Evolutionary conservation across 2,113 vertebrate species (phyloP), one percentile per base, ranked within the genome.

Genomic region (Ptyas mucosa): DNA sequence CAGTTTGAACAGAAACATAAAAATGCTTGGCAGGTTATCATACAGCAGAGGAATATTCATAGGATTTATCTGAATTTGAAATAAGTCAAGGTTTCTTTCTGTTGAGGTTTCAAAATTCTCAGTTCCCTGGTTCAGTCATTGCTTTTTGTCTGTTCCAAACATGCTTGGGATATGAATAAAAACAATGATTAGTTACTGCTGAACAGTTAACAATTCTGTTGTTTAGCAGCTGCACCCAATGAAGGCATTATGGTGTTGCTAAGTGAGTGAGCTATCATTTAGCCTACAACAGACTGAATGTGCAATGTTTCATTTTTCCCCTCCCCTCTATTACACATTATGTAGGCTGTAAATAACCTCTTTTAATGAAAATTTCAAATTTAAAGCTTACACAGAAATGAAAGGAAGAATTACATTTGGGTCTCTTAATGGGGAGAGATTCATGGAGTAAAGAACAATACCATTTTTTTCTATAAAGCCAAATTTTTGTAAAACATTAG

Each of bases 321-420:
- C 21, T 57, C 49, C 18, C 20, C 1, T 75, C n/a, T 69, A 34
- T 75, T 88, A 54, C 21, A 53, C 46, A 88, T 43, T 69, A 43
- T 39, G 52, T 9, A 5, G 4, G 23, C 23, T 54, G 10, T 88
- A 75, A 88, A 88, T 75, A 29, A 92, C 46, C 3, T n/a, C n/a
- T 85, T 75, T 57, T 51, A 85, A 92, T 92, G 53, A 85, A 85
- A 57, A 89, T 8, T n/a, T 92, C 11, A 58, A 89, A 89, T 81
- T 81, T 55, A 57, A 85, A 89, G 29, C 24, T 49, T 4, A 5
- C 39, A 58, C 2, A 10, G 5, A 85, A 34, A 51, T 29, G 39
- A 14, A 57, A 54, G n/a, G 34, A 75, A 24, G 57, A 14, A n/a
- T 53, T 55, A 43, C 15, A 46, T 8, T 55, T 64, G 21, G 7